phyloP scores from a whole-genome alignment of 2,888 invertebrate species.

The Pherbina coryleti region DNA sequence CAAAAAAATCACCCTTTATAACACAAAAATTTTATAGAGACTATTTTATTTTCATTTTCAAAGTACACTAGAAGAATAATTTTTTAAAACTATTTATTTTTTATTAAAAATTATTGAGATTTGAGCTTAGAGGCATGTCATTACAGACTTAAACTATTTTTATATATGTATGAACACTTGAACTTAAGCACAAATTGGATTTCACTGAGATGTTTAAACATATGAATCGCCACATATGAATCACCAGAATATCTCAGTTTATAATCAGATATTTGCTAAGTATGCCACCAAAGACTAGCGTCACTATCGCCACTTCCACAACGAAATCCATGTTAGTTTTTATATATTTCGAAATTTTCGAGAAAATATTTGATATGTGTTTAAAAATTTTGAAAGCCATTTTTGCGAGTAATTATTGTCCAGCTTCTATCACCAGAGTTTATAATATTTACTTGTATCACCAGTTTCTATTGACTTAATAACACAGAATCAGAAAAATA shows the following conservation, averaged over 20 bases:
- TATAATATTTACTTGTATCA: no score
- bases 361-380: conserved; percentile 53
- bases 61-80: no score
- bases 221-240: not conserved
- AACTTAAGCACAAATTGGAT: no score
- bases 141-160: not conserved
- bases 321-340: conserved; percentile 62
- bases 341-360: conserved; percentile 57
- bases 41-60: not conserved
- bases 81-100: not conserved
- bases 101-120: not conserved
- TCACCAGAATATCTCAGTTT: not conserved
- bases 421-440: not conserved
- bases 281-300: conserved; percentile 61
- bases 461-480: not conserved
- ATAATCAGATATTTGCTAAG: conserved; percentile 60
- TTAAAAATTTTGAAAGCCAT: conserved; percentile 55
- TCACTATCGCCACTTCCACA: conserved; percentile 60
- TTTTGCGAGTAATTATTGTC: not conserved
- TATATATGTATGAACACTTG: not conserved
- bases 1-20: no score
- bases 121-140: no score
- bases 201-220: no score
- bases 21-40: no score
- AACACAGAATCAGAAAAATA: not conserved